Percentiles rank a stretch among this genome's conserved stretches.
phyloP scores from a whole-genome alignment of 2,113 vertebrate species.

The Leucopsar rothschildi region DNA sequence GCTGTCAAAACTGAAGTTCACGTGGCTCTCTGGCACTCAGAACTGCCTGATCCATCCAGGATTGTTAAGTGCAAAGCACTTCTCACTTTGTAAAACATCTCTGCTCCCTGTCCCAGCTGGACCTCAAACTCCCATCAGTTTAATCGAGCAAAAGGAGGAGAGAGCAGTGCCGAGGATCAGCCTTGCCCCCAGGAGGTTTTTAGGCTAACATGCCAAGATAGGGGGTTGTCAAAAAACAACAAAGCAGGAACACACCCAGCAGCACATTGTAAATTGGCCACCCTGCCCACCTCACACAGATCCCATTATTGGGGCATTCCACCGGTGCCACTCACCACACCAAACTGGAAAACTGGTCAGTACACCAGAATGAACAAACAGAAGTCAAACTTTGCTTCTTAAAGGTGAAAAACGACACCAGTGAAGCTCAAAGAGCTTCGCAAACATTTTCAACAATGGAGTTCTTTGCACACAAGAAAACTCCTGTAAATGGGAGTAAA shows the following conservation, averaged over 20 bases:
- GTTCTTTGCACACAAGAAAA: neutral
- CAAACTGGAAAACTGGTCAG: neutral
- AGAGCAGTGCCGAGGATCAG: neutral
- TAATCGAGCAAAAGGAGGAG: neutral
- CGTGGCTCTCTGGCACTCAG: neutral
- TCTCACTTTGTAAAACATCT: neutral
- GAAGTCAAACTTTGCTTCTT: neutral
- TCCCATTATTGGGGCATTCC: neutral
- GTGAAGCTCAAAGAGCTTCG: neutral
- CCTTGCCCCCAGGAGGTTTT: neutral
- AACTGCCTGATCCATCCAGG: neutral
- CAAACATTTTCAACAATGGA: neutral
- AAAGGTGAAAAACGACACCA: neutral
- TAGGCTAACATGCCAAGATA: neutral
- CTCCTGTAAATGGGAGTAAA: neutral
- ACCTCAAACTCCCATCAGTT: neutral
- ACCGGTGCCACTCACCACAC: neutral
- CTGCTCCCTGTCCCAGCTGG: neutral
- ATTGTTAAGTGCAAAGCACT: neutral
- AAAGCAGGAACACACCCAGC: neutral
- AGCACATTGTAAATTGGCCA: neutral
- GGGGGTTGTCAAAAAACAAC: neutral
- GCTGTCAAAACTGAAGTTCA: neutral
- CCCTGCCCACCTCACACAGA: neutral
- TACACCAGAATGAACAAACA: neutral